Evolutionary conservation across 2,888 invertebrate species (phyloP), one percentile per base, ranked within the genome.

Genomic region (Pelosia muscerda): DNA sequence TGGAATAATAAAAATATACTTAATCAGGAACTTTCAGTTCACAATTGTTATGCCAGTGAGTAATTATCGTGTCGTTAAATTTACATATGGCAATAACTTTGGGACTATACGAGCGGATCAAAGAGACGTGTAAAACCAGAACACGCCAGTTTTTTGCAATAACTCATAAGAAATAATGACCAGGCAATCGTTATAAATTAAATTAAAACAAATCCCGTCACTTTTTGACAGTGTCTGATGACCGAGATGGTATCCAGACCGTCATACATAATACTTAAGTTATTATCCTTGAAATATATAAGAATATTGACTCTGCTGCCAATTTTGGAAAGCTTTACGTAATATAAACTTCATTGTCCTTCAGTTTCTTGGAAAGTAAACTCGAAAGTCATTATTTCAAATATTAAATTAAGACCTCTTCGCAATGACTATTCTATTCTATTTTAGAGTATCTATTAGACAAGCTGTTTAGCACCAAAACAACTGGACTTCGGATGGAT

Each of bases 21-120:
- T 38, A 38, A 38, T 38, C 38, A 61, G 75, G 78, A 82, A 78
- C 77, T 84, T 81, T 79, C 78, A 76, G 78, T 80, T 15, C 78
- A 79, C 80, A 78, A 83, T 86, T 83, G 82, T 86, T 85, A 84
- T 78, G 79, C 71, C 78, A 78, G 86, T 87, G 84, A 89, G 89
- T 90, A 90, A 89, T 89, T 87, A 88, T 82, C 81, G 82, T 84
- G 86, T 87, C 88, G 85, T 89, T 84, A 88, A 88, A 92, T 92
- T 91, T 88, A 85, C 90, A 91, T 92, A 87, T 75, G 72, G 87
- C 86, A 85, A 88, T 91, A 90, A 85, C 81, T 92, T 88, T 86
- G 86, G 74, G 81, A 86, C 84, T 83, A 87, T 87, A 82, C 81
- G 82, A 83, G 78, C 76, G 80, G 82, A 88, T 82, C 86, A 82